A percentile compares a stretch with the other conserved stretches of the same genome.
These are phyloP conservation scores for Struthidea cinerea DNA, from an alignment of 2,113 vertebrate species.

Conservation along the genomic window DNA sequence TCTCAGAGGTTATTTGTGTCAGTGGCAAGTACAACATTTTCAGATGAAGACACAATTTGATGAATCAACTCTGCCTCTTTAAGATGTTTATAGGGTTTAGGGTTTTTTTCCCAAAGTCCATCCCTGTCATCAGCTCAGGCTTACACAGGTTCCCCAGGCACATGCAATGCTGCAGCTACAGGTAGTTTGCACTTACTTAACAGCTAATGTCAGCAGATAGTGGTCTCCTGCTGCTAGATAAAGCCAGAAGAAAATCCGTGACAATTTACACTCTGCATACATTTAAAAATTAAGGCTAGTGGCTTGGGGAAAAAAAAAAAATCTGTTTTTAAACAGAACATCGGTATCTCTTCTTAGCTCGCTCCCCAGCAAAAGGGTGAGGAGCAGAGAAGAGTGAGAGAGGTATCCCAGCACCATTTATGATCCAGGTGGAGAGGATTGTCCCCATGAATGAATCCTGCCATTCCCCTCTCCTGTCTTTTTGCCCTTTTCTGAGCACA, in stretches of 20 bases:
- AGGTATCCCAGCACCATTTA: neutral
- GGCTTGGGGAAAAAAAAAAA: neutral
- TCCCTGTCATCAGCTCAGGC: neutral
- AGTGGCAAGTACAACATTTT: neutral
- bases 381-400: neutral
- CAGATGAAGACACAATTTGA: neutral
- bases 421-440: neutral
- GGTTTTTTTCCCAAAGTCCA: neutral
- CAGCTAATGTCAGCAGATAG: neutral
- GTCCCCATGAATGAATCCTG: neutral
- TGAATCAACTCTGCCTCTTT: neutral
- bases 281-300: neutral
- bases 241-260: neutral
- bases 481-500: neutral
- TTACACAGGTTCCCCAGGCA: neutral
- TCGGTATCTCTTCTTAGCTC: neutral
- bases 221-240: neutral
- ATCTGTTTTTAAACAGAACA: neutral
- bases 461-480: neutral
- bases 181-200: conserved; percentile 44
- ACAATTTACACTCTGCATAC: neutral
- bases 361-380: neutral
- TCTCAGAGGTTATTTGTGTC: neutral
- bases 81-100: neutral
- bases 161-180: neutral